Conservation (phyloP, 1,140 invertebrate genomes). For the Megalopta genalis region DNA sequence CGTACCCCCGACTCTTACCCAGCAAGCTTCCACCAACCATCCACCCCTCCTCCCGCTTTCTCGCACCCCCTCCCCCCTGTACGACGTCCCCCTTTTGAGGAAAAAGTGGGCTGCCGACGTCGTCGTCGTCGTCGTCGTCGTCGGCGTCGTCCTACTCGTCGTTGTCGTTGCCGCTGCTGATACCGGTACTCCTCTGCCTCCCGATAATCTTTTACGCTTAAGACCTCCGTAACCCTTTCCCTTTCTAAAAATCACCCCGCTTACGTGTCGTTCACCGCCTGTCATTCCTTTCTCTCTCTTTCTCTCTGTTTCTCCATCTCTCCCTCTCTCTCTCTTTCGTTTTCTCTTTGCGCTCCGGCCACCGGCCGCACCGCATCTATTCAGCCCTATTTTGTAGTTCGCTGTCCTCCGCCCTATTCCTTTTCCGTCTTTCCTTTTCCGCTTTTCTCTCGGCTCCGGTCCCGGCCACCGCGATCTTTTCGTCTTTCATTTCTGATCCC, state of each 20-base stretch:
- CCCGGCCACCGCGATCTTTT: neutral
- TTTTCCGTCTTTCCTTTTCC: neutral
- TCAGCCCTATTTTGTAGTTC: conserved; percentile 22
- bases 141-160: conserved; percentile 30
- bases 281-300: too few species aligned
- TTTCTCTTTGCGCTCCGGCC: too few species aligned
- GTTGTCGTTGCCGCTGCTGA: conserved; percentile 26
- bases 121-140: conserved; percentile 44
- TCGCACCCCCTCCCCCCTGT: conserved; percentile 47
- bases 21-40: conserved; percentile 52
- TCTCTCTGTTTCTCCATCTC: too few species aligned
- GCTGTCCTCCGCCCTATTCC: neutral
- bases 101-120: conserved; percentile 63
- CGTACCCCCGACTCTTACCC: conserved; percentile 72
- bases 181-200: conserved; percentile 52
- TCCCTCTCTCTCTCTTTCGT: too few species aligned
- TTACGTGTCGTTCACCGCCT: conserved; percentile 5
- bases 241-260: conserved; percentile 54
- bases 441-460: neutral
- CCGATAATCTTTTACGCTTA: conserved; percentile 77
- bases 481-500: neutral
- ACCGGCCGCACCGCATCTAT: too few species aligned
- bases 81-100: conserved; percentile 55
- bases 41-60: conserved; percentile 47
- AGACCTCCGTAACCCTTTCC: conserved; percentile 69